phyloP scores from a whole-genome alignment of 2,113 vertebrate genomes.

The Leptodactylus fuscus region DNA sequence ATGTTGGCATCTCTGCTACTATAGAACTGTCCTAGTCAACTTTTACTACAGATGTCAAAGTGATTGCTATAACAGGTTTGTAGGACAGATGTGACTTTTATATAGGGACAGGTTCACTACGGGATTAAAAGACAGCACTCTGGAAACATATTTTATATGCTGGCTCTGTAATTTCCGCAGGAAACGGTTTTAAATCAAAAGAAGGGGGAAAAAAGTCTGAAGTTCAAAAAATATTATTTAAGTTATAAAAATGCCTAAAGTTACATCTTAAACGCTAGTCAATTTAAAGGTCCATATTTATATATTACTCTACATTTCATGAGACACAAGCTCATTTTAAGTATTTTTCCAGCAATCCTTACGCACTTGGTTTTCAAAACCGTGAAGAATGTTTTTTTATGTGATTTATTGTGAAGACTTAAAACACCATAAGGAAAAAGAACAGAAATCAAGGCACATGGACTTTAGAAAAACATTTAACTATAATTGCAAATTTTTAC shows the following conservation, averaged over 20 bases:
- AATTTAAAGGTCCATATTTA: conserved; percentile 51
- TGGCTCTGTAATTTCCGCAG: conserved; percentile 36
- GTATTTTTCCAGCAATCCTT: conserved; percentile 48
- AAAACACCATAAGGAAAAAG: conserved; percentile 35
- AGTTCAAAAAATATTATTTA: conserved; percentile 49
- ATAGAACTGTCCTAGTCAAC: conserved; percentile 2
- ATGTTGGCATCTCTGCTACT: conserved; percentile 6
- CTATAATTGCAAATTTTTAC: conserved; percentile 33
- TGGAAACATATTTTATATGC: conserved; percentile 47
- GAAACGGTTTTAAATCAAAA: conserved; percentile 36
- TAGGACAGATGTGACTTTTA: conserved; percentile 22
- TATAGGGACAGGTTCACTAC: conserved; percentile 2
- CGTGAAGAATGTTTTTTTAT: conserved; percentile 46
- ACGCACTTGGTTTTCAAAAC: conserved; percentile 42
- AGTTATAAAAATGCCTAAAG: conserved; percentile 44
- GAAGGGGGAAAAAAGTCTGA: conserved; percentile 30
- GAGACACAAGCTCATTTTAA: conserved; percentile 50
- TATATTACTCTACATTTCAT: conserved; percentile 48
- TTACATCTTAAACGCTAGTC: conserved; percentile 37
- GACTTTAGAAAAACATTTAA: neutral
- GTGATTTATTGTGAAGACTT: conserved; percentile 49
- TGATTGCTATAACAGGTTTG: conserved; percentile 37
- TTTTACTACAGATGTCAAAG: conserved; percentile 1
- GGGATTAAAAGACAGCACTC: conserved; percentile 27
- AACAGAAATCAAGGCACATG: neutral